Evolutionary conservation across 2,888 invertebrate genomes (phyloP).

Genomic region (Nebria salina): DNA sequence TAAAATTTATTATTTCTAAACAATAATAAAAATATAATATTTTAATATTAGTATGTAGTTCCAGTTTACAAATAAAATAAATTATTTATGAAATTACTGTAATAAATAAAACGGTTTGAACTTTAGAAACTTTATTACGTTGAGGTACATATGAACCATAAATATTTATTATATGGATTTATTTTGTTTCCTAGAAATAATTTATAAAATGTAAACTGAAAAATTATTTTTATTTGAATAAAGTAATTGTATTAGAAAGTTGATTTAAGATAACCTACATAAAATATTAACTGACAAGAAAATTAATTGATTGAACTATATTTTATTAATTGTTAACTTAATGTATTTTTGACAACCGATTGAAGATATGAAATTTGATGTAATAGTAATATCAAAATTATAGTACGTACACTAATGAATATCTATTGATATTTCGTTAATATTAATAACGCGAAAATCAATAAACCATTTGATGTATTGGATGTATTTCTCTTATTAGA

Average conservation of each 20-base stretch:
- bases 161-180: not conserved
- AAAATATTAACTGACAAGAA: not conserved
- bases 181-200: not conserved
- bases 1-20: not conserved
- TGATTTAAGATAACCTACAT: not conserved
- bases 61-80: not conserved
- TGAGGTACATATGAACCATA: not conserved
- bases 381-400: not conserved
- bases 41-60: not conserved
- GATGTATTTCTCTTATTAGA: too few species aligned
- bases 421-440: too few species aligned
- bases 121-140: not conserved
- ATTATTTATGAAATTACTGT: not conserved
- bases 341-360: not conserved
- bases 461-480: too few species aligned
- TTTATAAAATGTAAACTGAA: not conserved
- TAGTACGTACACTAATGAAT: not conserved
- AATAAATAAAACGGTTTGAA: not conserved
- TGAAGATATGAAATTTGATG: not conserved
- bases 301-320: not conserved
- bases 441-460: too few species aligned
- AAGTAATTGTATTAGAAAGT: not conserved
- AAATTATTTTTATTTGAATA: not conserved
- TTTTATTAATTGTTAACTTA: not conserved
- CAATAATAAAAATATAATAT: not conserved